phyloP scores from a whole-genome alignment of 92 coral and sea anemone species.

The Scolanthus callimorphus region DNA sequence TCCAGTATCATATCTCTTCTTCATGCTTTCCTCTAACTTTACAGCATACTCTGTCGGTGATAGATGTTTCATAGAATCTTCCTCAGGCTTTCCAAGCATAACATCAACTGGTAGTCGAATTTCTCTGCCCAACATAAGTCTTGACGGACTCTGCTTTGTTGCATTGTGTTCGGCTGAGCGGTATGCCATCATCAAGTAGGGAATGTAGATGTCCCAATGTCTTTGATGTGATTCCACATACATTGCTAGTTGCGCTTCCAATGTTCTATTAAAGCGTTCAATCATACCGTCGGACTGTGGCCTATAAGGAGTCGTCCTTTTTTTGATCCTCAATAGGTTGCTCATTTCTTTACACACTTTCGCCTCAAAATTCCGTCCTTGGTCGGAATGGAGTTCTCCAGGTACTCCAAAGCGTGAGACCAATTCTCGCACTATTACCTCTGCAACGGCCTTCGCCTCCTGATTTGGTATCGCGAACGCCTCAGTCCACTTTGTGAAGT shows the following conservation, averaged over 20 bases:
- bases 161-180: conserved; percentile 10
- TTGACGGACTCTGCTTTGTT: background rate
- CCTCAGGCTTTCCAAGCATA: no score
- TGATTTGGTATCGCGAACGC: no score
- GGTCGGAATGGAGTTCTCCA: background rate
- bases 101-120: no score
- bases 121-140: conserved; percentile 9
- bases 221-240: conserved; percentile 1
- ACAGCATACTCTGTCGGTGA: no score
- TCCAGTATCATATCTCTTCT: no score
- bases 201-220: conserved; percentile 17
- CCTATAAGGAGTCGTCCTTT: conserved; percentile 1
- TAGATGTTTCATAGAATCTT: no score
- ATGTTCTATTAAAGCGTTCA: conserved; percentile 5
- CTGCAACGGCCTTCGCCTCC: no score
- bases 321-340: no score
- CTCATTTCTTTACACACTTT: no score
- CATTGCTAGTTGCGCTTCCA: background rate
- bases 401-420: background rate
- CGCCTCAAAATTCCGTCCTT: background rate
- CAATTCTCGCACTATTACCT: no score
- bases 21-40: no score
- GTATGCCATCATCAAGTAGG: conserved; percentile 9
- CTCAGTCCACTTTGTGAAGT: no score
- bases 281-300: conserved; percentile 25